Conservation (phyloP, 2,888 invertebrate genomes). For the Pedicia rivosa region DNA sequence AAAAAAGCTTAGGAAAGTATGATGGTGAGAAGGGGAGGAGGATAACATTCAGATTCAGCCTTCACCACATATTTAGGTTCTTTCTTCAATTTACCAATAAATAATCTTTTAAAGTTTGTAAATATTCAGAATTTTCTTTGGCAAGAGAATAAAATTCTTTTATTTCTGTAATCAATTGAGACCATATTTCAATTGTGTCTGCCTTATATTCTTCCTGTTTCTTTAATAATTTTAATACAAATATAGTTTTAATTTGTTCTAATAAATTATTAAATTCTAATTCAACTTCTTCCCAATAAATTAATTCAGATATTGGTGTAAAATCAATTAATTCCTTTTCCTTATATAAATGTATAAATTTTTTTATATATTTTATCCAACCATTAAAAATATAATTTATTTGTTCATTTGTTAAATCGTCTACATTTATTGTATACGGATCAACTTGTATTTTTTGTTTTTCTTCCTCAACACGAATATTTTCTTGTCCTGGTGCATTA, state of each 20-base stretch:
- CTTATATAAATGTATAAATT: slow-evolving; percentile 22
- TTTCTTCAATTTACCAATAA: slow-evolving; percentile 34
- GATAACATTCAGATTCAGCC: too few relatives aligned
- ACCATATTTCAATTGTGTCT: slow-evolving; percentile 18
- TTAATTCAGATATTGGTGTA: slow-evolving; percentile 71
- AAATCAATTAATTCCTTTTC: slow-evolving; percentile 43
- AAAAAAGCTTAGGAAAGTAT: too few relatives aligned
- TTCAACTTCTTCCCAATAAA: slow-evolving; percentile 72
- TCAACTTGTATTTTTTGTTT: slow-evolving; percentile 25
- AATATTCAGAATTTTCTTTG: slow-evolving; percentile 29
- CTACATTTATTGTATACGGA: slow-evolving; percentile 19
- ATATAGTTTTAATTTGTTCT: slow-evolving; percentile 64
- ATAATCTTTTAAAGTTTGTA: slow-evolving; percentile 28
- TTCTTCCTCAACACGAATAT: slow-evolving; percentile 26
- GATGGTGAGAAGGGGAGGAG: too few relatives aligned
- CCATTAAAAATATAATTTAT: slow-evolving; percentile 35
- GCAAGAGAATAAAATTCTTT: slow-evolving; percentile 21
- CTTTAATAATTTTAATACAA: slow-evolving; percentile 22
- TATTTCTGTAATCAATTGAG: slow-evolving; percentile 15
- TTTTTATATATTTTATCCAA: slow-evolving; percentile 35
- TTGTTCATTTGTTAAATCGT: slow-evolving; percentile 27
- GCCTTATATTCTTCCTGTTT: slow-evolving; percentile 13
- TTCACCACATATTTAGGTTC: too few relatives aligned
- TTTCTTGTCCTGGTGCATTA: slow-evolving; percentile 26
- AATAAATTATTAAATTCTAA: slow-evolving; percentile 58